phyloP scores from a whole-genome alignment of 2,113 vertebrate species.

The Calypte anna region DNA sequence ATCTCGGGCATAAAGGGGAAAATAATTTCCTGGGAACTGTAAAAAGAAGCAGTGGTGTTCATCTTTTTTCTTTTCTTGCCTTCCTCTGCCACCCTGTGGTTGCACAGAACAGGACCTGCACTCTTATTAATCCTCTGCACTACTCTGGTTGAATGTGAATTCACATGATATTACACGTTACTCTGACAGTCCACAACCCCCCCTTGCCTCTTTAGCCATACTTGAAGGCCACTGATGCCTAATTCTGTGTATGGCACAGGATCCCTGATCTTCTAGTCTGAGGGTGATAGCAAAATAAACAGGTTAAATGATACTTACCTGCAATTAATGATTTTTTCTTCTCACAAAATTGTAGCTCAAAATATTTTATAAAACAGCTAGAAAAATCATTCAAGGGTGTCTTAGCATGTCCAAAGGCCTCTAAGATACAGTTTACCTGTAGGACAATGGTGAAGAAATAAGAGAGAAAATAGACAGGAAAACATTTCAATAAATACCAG shows the following conservation, averaged over 20 bases:
- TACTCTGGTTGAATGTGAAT: accelerated
- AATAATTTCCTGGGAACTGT: accelerated
- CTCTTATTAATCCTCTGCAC: too few relatives aligned
- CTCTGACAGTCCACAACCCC: neutral
- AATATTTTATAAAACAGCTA: slow-evolving; percentile 90
- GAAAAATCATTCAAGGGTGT: slow-evolving; percentile 86
- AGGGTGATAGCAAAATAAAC: neutral
- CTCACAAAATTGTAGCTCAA: slow-evolving; percentile 90
- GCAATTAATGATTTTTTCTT: slow-evolving; percentile 80
- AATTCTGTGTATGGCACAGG: neutral
- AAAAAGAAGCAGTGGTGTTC: accelerated
- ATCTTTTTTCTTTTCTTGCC: neutral
- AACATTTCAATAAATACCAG: neutral
- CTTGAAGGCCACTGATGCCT: neutral
- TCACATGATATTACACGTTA: accelerated
- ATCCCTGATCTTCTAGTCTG: neutral
- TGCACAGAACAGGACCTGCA: neutral
- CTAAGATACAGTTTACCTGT: slow-evolving; percentile 88
- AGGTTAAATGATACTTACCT: slow-evolving; percentile 73
- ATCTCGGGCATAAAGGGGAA: neutral
- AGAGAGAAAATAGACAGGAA: neutral
- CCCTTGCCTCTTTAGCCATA: too few relatives aligned
- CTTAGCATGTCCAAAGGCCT: slow-evolving; percentile 92
- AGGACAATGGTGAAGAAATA: neutral
- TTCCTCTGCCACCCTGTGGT: slow-evolving; percentile 36